These are phyloP conservation scores for Sisor rabdophorus DNA, from an alignment of 2,113 vertebrate genomes.

Conservation along the genomic window DNA sequence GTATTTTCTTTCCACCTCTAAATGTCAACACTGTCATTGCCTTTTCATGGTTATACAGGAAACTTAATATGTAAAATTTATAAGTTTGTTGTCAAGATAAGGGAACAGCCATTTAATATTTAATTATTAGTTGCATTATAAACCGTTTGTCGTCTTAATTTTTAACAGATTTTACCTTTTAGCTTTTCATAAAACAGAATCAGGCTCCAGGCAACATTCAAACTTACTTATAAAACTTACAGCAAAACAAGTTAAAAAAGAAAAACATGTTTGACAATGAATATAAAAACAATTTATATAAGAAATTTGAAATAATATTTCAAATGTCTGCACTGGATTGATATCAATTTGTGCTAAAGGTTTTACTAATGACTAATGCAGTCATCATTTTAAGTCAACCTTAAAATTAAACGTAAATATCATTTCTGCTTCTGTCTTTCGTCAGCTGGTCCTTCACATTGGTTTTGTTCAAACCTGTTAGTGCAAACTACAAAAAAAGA, in stretches of 20 bases:
- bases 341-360: constrained; percentile 43
- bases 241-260: constrained; percentile 43
- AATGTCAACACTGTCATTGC: background rate
- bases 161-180: background rate
- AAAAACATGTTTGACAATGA: constrained; percentile 38
- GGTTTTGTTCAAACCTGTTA: background rate
- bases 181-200: constrained; percentile 19
- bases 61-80: background rate
- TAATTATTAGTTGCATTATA: constrained; percentile 1
- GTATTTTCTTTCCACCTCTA: too few relatives aligned
- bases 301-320: constrained; percentile 37
- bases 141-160: too few relatives aligned
- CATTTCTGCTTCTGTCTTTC: background rate
- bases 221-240: constrained; percentile 45
- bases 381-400: background rate
- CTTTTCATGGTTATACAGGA: background rate
- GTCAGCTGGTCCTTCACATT: background rate
- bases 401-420: background rate
- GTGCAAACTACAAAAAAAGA: constrained; percentile 47
- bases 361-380: background rate
- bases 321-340: constrained; percentile 36
- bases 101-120: background rate
- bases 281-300: constrained; percentile 49
- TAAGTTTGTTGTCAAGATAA: background rate
- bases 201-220: constrained; percentile 52